Evolutionary conservation across 2,888 invertebrate species (phyloP).

Genomic region (Eupeodes latifasciatus): DNA sequence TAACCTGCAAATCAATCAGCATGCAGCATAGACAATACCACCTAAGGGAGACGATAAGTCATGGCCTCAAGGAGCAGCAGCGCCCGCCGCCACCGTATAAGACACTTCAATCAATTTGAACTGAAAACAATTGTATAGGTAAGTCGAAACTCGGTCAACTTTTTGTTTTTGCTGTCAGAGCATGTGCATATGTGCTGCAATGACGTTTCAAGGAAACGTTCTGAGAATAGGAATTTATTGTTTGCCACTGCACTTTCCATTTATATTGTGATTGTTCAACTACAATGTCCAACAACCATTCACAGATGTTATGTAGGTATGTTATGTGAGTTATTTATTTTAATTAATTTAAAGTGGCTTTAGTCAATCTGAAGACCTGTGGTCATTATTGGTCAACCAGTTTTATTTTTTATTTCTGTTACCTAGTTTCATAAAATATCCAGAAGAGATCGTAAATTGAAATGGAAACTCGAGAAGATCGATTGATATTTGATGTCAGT

Average conservation of each 20-base stretch:
- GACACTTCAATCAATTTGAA: conserved; percentile 59
- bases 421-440: conserved; percentile 24
- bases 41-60: conserved; percentile 56
- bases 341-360: conserved; percentile 63
- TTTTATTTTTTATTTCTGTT: conserved; percentile 3
- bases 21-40: neutral
- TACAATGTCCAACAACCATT: conserved; percentile 12
- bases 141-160: conserved; percentile 58
- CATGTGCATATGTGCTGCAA: conserved; percentile 1
- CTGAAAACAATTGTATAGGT: conserved; percentile 6
- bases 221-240: conserved; percentile 51
- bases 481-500: conserved; percentile 68
- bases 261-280: neutral
- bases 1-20: conserved; percentile 33
- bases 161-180: neutral
- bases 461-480: conserved; percentile 71
- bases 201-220: conserved; percentile 72
- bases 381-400: conserved; percentile 21
- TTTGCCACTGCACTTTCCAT: conserved; percentile 56
- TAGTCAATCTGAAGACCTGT: neutral
- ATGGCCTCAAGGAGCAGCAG: conserved; percentile 29
- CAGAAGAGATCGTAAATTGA: conserved; percentile 67
- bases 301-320: conserved; percentile 34
- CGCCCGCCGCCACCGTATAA: neutral
- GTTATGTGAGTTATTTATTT: conserved; percentile 56